Evolutionary conservation across 2,888 invertebrate species (phyloP), one percentile per base, ranked within the genome.

Genomic region (Acanthosoma haemorrhoidale): DNA sequence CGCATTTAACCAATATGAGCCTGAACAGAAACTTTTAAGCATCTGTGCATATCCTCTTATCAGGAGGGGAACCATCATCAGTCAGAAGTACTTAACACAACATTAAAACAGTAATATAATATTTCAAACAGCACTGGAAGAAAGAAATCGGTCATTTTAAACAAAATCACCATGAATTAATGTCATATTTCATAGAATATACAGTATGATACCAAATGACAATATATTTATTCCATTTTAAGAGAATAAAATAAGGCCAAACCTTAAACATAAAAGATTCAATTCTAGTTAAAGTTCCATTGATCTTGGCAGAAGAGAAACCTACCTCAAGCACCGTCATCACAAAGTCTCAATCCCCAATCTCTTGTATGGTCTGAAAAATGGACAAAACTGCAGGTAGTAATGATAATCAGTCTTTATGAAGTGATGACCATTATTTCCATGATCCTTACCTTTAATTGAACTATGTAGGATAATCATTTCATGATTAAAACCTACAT

Each of bases 381-480:
- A 76, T 69, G 74, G 76, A 75, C 75, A 75, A 76, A 75, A 75
- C 73, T 66, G 75, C 76, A 76, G 76, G 75, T 75, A 76, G 74
- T 74, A 76, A 75, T 76, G 76, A 74, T 71, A 43, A 68, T 41
- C 31, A 8, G 32, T 39, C 34, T 67, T 4, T 34, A 67, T 31
- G 60, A 36, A 73, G 71, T 73, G 73, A 71, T 72, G 32, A 32
- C 57, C 43, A 41, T 43, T 60, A 66, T 21, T 67, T 43, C 67
- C 57, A 67, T 43, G 43, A 34, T 31, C 67, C 67, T 67, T 67
- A 67, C 67, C 67, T 67, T 57, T 3, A 18, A 51, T 5, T 51
- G 25, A 51, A 29, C 32, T 31, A n/a, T 36, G 21, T 31, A 68
- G 21, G 6, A 68, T 16, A 29, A 64, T 15, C 29, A 29, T 25